phyloP scores from a whole-genome alignment of 64 coral and sea anemone genomes.

The Actinia equina region DNA sequence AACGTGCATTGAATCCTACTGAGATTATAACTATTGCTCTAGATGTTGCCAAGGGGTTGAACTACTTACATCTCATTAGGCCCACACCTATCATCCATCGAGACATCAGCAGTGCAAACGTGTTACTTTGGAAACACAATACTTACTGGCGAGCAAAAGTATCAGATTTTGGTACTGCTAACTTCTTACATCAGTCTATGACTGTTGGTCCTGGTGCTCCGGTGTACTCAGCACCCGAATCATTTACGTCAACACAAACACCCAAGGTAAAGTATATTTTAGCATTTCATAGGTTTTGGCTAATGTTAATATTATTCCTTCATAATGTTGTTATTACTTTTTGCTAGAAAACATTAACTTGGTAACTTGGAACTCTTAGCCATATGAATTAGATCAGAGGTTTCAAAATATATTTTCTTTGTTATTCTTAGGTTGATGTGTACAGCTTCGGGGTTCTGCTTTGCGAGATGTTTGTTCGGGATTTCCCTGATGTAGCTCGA shows the following conservation, averaged over 20 bases:
- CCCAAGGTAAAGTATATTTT: neutral
- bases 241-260: neutral
- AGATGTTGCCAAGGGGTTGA: constrained; percentile 22
- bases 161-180: constrained; percentile 53
- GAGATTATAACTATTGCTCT: constrained; percentile 29
- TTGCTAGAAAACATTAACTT: too few relatives aligned
- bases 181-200: constrained; percentile 16
- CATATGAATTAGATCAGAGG: too few relatives aligned
- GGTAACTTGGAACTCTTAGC: too few relatives aligned
- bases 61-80: constrained; percentile 25
- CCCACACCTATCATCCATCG: constrained; percentile 42
- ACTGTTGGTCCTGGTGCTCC: constrained; percentile 29
- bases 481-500: constrained; percentile 25
- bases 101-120: constrained; percentile 48
- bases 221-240: constrained; percentile 38
- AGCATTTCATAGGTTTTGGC: too few relatives aligned
- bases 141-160: constrained; percentile 39
- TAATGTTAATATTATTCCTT: too few relatives aligned
- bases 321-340: too few relatives aligned
- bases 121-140: constrained; percentile 32
- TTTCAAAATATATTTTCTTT: too few relatives aligned
- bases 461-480: constrained; percentile 58
- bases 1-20: neutral
- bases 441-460: constrained; percentile 57
- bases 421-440: constrained; percentile 36